phyloP scores from a whole-genome alignment of 2,113 vertebrate species.

The Larimichthys crocea region DNA sequence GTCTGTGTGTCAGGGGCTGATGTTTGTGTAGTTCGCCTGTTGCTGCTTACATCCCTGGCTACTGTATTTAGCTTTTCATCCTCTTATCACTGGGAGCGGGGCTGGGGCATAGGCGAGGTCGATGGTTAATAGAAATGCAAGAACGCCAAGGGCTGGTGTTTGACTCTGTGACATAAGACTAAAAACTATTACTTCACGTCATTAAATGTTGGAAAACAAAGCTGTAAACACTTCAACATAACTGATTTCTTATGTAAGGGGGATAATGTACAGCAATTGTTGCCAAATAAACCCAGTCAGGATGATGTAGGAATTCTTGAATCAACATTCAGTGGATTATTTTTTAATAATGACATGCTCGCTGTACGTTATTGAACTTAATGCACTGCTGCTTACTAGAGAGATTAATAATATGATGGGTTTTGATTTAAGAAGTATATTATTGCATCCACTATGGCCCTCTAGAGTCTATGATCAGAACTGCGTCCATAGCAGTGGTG shows the following conservation, averaged over 20 bases:
- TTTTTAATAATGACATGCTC: no score
- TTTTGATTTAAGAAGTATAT: no score
- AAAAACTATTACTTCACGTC: not conserved
- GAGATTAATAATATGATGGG: no score
- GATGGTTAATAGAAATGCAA: not conserved
- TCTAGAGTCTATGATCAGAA: no score
- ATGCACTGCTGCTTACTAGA: no score
- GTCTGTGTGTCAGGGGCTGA: slow-evolving; percentile 30
- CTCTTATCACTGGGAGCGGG: slow-evolving; percentile 15
- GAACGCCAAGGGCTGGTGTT: not conserved
- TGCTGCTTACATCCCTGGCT: slow-evolving; percentile 10
- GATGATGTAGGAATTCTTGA: no score
- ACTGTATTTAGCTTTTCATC: slow-evolving; percentile 34
- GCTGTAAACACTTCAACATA: not conserved
- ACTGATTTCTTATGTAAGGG: not conserved
- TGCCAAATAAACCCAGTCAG: no score
- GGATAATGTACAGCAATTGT: no score
- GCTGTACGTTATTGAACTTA: no score
- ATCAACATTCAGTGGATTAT: no score
- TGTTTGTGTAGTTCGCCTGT: slow-evolving; percentile 14
- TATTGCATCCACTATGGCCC: no score
- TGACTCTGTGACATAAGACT: not conserved
- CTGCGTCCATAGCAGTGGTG: no score
- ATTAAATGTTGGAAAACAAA: not conserved
- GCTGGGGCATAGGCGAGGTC: not conserved